Base-by-base conservation (phyloP, 2,888 invertebrate species). In the Dichetophora obliterata region DNA sequence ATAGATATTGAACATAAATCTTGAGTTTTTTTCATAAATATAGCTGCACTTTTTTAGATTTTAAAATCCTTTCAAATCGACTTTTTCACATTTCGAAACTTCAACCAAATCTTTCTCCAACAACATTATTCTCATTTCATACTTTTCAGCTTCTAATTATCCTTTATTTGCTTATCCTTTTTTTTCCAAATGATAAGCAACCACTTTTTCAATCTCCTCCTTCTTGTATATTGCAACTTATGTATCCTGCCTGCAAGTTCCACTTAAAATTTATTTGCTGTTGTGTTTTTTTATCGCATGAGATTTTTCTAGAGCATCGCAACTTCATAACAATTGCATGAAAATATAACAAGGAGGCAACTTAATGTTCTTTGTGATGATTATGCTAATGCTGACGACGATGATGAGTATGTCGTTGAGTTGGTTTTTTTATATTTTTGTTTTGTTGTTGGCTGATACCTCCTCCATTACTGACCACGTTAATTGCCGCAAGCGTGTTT, bases 381-480 rank as follows among this genome's bases (percentile, higher is more conserved):
- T 14, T 3, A 68, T 43, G 22, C 43, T 54, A 11, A 16, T 54
- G 54, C n/a, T 19, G 70, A 54, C 5, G 31, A 37, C 54, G 70
- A 70, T 54, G 54, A 34, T 34, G 65, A 27, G 27, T 59, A 57
- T 37, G 37, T 22, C 31, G 70, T 14, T 52, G 70, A 54, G 70
- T 70, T 31, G 54, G 50, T 70, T 19, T 34, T 14, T 11, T 37
- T 22, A 24, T 59, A 19, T n/a, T 59, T 43, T 34, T 16, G n/a
- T n/a, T n/a, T n/a, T n/a, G n/a, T n/a, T n/a, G n/a, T n/a, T 52
- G 6, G 65, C 6, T 66, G n/a, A 4, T 43, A n/a, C 73, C 73
- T 63, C 34, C 61, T 61, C 63, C 63, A 73, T 63, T 73, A 63
- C 73, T 73, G 73, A 73, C 73, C 73, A 73, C 63, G 63, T 73